Base-by-base conservation (phyloP, 2,888 invertebrate species). In the Tanypteryx hageni region DNA sequence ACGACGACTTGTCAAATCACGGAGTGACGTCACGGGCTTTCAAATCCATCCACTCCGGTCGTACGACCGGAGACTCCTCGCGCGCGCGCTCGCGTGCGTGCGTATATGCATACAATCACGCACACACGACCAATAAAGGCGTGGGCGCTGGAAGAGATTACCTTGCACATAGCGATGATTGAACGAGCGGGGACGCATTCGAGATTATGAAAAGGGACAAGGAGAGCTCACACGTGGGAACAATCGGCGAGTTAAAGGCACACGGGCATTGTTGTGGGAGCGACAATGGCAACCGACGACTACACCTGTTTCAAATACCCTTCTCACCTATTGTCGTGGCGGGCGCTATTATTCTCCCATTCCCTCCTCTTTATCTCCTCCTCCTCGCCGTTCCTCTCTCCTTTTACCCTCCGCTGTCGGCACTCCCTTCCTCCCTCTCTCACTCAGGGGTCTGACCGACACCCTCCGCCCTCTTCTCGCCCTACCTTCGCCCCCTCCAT, bases 271-370 rank as follows among this genome's bases (percentile, higher is more conserved):
- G 89, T 89, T 89, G 89, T 89, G 89, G 64, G 64, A 64, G 89
- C 89, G 89, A 89, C 89, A 89, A 89, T 89, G 89, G 89, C 16
- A 68, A 89, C 89, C 64, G 89, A 68, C 44, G 64, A 89, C 89
- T 89, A 89, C 89, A 89, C 89, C 89, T 89, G 89, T 89, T 89
- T 89, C 89, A 68, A 89, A 89, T 89, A 64, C 89, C 89, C 27
- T 31, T 86, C 86, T 61, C 59, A 61, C 61, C 86, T 61, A 64
- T 61, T 61, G 86, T 61, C 86, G 31, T 13, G 31, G 27, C 16
- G 31, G n/a, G 16, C 61, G 61, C 86, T 61, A 31, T 64, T 61
- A 61, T 64, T 86, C 31, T 64, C 89, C 64, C 76, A 76, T 22
- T n/a, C 44, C 44, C 1, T 5, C 44, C 5, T 44, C 44, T 44